Evolutionary conservation across 2,113 vertebrate species (phyloP).

Genomic region (Chascanopsetta lugubris): DNA sequence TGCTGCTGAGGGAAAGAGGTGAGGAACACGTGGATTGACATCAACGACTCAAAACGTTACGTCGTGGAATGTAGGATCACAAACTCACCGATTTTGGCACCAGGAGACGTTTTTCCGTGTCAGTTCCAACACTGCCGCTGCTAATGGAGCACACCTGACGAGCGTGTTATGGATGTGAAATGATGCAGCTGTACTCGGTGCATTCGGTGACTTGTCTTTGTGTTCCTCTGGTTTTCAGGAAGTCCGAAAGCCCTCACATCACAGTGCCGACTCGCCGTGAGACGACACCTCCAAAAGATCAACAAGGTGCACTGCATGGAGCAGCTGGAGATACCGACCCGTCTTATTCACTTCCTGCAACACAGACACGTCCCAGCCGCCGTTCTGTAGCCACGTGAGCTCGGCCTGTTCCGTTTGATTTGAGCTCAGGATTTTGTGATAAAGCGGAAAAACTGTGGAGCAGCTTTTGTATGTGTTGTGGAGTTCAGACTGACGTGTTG

Average conservation of each 20-base stretch:
- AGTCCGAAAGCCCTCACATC: conserved; percentile 87
- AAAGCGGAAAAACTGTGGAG: not conserved
- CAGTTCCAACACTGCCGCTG: too few species aligned
- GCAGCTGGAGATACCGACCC: conserved; percentile 84
- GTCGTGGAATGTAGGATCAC: too few species aligned
- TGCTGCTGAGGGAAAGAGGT: conserved; percentile 90
- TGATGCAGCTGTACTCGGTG: too few species aligned
- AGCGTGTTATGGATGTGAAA: too few species aligned
- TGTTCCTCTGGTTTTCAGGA: conserved; percentile 71
- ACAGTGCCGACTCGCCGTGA: conserved; percentile 85
- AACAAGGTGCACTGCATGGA: conserved; percentile 69
- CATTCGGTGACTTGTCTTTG: not conserved
- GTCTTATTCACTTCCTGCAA: conserved; percentile 75
- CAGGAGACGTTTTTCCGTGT: too few species aligned
- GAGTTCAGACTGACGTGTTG: not conserved
- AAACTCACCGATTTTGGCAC: too few species aligned
- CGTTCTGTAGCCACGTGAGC: conserved; percentile 33
- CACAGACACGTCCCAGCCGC: conserved; percentile 48
- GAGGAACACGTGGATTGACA: not conserved
- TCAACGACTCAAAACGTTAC: too few species aligned
- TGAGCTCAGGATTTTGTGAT: conserved; percentile 16
- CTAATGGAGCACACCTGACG: too few species aligned
- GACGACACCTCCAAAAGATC: conserved; percentile 78
- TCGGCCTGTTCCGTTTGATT: not conserved
- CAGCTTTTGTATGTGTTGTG: conserved; percentile 16